Conservation (phyloP, 2,888 invertebrate species). For the Hyposoter didymator region DNA sequence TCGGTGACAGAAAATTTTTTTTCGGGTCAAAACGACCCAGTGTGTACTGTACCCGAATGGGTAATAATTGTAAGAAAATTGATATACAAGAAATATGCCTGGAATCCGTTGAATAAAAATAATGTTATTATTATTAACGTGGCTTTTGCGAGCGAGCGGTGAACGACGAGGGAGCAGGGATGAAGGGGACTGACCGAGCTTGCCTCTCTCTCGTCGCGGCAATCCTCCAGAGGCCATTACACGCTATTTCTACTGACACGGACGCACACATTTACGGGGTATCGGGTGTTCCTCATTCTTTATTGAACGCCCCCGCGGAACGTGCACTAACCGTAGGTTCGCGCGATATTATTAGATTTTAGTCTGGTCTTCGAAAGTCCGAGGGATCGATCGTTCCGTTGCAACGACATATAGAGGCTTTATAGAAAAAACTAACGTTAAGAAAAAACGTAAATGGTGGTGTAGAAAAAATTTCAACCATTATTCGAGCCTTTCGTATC, state of each 20-base stretch:
- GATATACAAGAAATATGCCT: neutral
- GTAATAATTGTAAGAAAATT: neutral
- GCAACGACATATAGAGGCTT: conserved; percentile 38
- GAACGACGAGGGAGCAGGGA: neutral
- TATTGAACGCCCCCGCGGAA: conserved; percentile 50
- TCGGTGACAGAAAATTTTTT: no score
- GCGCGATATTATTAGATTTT: conserved; percentile 62
- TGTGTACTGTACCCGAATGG: no score
- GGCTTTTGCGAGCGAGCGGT: neutral
- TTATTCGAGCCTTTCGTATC: conserved; percentile 2
- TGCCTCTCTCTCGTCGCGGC: neutral
- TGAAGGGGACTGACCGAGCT: conserved; percentile 13
- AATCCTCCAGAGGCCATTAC: conserved; percentile 20
- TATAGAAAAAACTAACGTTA: conserved; percentile 42
- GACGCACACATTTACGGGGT: no score
- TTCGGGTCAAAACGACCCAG: no score
- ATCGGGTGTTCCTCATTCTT: conserved; percentile 42
- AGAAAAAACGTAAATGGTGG: conserved; percentile 13
- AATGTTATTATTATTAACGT: neutral
- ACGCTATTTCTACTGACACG: conserved; percentile 43
- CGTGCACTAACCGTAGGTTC: conserved; percentile 40
- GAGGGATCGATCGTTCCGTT: conserved; percentile 51
- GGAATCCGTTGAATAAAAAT: neutral
- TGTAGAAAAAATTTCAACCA: conserved; percentile 6
- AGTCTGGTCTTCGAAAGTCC: conserved; percentile 49